Evolutionary conservation across 1,140 invertebrate genomes (phyloP), one percentile per base, ranked within the genome.

Genomic region (Ceratina calcarata): DNA sequence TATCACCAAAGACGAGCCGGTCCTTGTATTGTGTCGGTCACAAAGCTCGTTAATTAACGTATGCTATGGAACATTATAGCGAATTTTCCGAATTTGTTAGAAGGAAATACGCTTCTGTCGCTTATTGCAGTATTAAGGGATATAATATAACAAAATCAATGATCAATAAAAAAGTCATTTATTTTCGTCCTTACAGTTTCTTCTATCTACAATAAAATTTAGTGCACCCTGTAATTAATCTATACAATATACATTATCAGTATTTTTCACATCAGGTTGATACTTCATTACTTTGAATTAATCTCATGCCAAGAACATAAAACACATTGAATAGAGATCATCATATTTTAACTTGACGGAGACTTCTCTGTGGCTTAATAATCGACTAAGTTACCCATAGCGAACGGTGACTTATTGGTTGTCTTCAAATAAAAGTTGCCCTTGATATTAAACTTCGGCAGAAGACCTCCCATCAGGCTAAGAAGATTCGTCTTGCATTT

Each of bases 391-490:
- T 82, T 10, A 51, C 88, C 89, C 58, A 76, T 84, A 0, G 89
- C 89, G 60, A 64, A 91, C 8, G 90, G 88, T 18, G 60, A 72
- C 1, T 61, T 53, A 0, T 58, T 7, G 20, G 82, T 84, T 0
- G 90, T 91, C 0, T 37, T 12, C 2, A 91, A 74, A 10, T 80
- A 91, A 53, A 85, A 91, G 0, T 2, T 1, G 16, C 67, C 67
- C 10, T 2, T 57, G 24, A 32, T 18, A 10, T 66, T 0, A 78
- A 87, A 77, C 3, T 80, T 70, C 2, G 72, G 67, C 61, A 80
- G 83, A 8, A 45, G 13, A 0, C 86, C 87, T 2, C 89, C 90
- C 90, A 91, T 91, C 20, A 86, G 53, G 4, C 13, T 70, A 16
- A 7, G 18, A 2, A 10, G 1, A 64, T 20, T 3, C 66, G 24